Conservation (phyloP, 2,888 invertebrate species). For the Rutpela maculata region DNA sequence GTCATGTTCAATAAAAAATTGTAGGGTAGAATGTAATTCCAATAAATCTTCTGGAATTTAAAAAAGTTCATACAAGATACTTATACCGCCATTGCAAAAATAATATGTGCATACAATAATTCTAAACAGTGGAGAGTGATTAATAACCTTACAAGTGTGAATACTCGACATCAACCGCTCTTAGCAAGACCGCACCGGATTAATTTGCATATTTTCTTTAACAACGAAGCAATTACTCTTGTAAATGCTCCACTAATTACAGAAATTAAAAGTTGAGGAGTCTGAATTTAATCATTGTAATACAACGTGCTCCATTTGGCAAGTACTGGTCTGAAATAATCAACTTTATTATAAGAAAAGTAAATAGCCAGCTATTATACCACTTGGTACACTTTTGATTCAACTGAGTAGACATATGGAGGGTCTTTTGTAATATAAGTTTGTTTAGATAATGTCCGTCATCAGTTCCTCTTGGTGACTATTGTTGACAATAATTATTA, state of each 20-base stretch:
- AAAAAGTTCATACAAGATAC: background rate
- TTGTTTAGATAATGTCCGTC: background rate
- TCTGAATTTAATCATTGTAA: background rate
- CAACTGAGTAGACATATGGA: background rate
- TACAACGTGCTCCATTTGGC: background rate
- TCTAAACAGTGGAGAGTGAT: background rate
- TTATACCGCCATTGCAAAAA: no score
- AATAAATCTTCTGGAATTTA: no score
- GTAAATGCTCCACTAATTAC: constrained; percentile 11
- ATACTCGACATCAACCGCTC: background rate
- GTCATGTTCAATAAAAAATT: no score
- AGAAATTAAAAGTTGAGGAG: constrained; percentile 7
- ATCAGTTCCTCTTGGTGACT: background rate
- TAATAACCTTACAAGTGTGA: constrained; percentile 2
- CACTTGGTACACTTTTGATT: no score
- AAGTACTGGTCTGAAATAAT: background rate
- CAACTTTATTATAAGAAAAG: background rate
- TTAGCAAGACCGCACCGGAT: background rate
- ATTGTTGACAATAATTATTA: background rate
- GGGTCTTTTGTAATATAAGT: background rate
- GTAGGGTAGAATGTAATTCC: no score
- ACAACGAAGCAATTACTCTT: background rate
- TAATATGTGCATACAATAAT: no score
- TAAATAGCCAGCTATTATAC: background rate
- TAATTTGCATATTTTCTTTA: constrained; percentile 12